Base-by-base conservation (phyloP, 2,888 invertebrate species). In the Brachycybe producta region DNA sequence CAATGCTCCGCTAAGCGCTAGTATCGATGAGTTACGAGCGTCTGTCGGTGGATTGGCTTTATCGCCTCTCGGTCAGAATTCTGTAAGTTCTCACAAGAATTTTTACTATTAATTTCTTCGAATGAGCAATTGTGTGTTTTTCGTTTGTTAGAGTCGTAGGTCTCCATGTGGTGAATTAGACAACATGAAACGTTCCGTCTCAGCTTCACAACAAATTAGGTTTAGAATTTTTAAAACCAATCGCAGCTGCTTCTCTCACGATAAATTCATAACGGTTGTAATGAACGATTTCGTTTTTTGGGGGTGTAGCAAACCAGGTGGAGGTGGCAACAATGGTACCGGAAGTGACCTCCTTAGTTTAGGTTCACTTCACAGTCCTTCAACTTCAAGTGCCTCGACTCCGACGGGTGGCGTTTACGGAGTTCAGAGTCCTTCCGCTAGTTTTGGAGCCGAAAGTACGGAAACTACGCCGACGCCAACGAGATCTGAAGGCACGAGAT, bases 1-100 rank as follows among this genome's bases (percentile, higher is more conserved):
- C 43, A 76, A 80, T 50, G 84, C 83, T 47, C 85, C 86, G 1
- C 54, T 62, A 7, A 86, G 90, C 55, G 90, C 90, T n/a, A 92
- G 90, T 67, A 90, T 92, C 11, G 92, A 92, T 69, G 92, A 92
- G 66, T 73, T 94, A 19, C 75, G 88, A 60, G 88, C 87, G 23
- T 91, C 91, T 32, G 85, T 92, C 45, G 91, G 87, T 67, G 90
- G 85, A 67, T 76, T 94, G 55, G 84, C 90, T 28, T 60, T 73
- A 13, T 69, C 70, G 8, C 68, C 54, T 11, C 11, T 50, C 11
- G 52, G 54, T 21, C 40, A 49, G 35, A 21, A 24, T 17, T 34
- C 49, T 19, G 49, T 49, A 43, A 49, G 49, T 45, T 2, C 7
- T 8, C 39, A 13, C 13, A 8, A 15, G n/a, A n/a, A n/a, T n/a